Base-by-base conservation (phyloP, 2,888 invertebrate species). In the Tiliacea citrago region DNA sequence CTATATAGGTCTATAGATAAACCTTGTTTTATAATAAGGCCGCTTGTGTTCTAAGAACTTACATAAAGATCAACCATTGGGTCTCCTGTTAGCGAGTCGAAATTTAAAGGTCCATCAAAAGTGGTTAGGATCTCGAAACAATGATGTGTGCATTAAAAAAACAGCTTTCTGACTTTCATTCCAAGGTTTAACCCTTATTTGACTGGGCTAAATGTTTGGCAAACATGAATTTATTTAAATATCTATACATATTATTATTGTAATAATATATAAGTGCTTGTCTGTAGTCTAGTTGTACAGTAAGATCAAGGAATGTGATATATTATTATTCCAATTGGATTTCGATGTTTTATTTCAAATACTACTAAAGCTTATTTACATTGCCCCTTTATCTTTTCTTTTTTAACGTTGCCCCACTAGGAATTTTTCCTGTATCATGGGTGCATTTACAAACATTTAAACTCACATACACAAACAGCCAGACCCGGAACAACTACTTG, bases 301-400 rank as follows among this genome's bases (percentile, higher is more conserved):
- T 93, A 93, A 93, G 92, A 93, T 95, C 92, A 92, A 96, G 95
- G 96, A 96, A 96, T 96, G 96, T 96, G 96, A 96, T 96, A 96
- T 96, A 96, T 95, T 95, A 95, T 95, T 95, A 95, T 96, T 96
- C 95, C 95, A 94, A 93, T 90, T 91, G 91, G 90, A 91, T 89
- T 90, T 76, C 47, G 75, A 92, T 87, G 91, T 94, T 94, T 95
- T 87, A 93, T 94, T 84, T 75, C 61, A 68, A 72, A 68, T 68
- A 55, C 53, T 75, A 51, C 60, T 60, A 29, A 39, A 51, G 53
- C 75, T 45, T 55, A 55, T 7, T 29, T 53, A 75, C 35, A 39
- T 62, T 62, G 16, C 47, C 73, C 73, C 75, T 73, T 60, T 74
- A 74, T 47, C 55, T 29, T n/a, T n/a, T n/a, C n/a, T n/a, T n/a